These are phyloP conservation scores for Orchesellides sinensis DNA, from an alignment of 2,888 invertebrate species.

Conservation along the genomic window DNA sequence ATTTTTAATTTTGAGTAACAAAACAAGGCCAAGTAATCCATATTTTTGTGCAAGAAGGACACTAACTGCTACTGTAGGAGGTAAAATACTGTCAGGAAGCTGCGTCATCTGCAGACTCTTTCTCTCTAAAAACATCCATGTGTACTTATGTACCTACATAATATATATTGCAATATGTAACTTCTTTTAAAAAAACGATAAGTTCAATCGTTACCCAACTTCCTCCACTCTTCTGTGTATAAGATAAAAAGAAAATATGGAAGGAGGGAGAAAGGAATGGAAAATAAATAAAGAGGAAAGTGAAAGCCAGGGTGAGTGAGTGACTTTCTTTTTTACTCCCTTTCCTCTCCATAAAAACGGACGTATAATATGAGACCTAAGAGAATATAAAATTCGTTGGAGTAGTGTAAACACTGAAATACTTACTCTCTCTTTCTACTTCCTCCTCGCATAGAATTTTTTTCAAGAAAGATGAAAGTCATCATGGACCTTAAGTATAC, in stretches of 20 bases:
- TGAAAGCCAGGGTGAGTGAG: constrained; percentile 18
- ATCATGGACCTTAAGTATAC: background rate
- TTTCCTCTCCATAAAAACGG: background rate
- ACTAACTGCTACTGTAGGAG: too few relatives aligned
- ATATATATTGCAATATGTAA: too few relatives aligned
- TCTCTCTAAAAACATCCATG: background rate
- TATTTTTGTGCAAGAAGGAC: too few relatives aligned
- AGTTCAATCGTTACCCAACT: constrained; percentile 14
- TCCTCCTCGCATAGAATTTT: background rate
- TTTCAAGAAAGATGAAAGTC: constrained; percentile 10
- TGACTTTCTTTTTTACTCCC: background rate
- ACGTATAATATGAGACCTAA: constrained; percentile 32
- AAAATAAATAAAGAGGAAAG: constrained; percentile 51
- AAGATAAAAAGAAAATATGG: constrained; percentile 16
- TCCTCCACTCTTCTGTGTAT: too few relatives aligned
- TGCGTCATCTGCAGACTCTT: constrained; percentile 20
- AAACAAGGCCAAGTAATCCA: background rate
- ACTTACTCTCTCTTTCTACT: background rate
- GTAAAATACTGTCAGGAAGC: constrained; percentile 3
- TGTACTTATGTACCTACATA: background rate
- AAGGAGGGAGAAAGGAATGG: constrained; percentile 16
- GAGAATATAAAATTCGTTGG: constrained; percentile 31
- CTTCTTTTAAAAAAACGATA: background rate
- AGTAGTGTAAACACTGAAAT: background rate
- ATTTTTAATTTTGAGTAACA: background rate